These are phyloP conservation scores for Entomobrya proxima DNA, from an alignment of 2,888 invertebrate genomes.

Conservation along the genomic window DNA sequence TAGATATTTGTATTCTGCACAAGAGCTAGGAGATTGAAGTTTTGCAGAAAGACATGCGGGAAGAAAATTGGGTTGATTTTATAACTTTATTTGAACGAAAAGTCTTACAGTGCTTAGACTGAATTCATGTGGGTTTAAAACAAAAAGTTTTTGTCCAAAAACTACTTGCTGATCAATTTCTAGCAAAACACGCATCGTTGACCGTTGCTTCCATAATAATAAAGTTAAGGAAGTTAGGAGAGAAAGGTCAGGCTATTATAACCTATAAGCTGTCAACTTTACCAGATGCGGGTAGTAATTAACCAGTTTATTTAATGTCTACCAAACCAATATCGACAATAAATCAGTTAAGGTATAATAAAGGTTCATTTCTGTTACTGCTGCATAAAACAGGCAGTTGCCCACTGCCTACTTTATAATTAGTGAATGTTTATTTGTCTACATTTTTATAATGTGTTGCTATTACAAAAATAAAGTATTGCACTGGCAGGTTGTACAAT, in stretches of 20 bases:
- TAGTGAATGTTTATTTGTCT: slow-evolving; percentile 20
- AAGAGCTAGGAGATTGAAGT: background rate
- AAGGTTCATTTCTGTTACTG: background rate
- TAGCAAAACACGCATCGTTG: too few relatives aligned
- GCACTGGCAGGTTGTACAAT: too few relatives aligned
- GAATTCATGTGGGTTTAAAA: background rate
- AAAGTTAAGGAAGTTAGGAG: slow-evolving; percentile 8
- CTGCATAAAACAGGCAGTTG: background rate
- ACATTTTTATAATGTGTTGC: too few relatives aligned
- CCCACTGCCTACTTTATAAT: background rate
- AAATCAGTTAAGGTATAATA: slow-evolving; percentile 10
- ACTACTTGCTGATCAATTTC: too few relatives aligned
- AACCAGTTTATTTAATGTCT: slow-evolving; percentile 64
- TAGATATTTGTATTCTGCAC: background rate
- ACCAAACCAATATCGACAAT: slow-evolving; percentile 25
- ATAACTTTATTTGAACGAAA: slow-evolving; percentile 46
- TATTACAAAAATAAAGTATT: too few relatives aligned
- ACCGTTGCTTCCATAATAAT: background rate
- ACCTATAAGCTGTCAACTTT: slow-evolving; percentile 20
- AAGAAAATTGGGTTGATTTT: slow-evolving; percentile 34
- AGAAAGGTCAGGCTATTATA: slow-evolving; percentile 49
- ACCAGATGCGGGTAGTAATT: slow-evolving; percentile 64
- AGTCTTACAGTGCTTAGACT: background rate
- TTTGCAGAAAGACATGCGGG: background rate
- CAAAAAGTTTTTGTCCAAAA: background rate